Evolutionary conservation across 2,113 vertebrate species (phyloP), one percentile per base, ranked within the genome.

Genomic region (Hucho hucho): DNA sequence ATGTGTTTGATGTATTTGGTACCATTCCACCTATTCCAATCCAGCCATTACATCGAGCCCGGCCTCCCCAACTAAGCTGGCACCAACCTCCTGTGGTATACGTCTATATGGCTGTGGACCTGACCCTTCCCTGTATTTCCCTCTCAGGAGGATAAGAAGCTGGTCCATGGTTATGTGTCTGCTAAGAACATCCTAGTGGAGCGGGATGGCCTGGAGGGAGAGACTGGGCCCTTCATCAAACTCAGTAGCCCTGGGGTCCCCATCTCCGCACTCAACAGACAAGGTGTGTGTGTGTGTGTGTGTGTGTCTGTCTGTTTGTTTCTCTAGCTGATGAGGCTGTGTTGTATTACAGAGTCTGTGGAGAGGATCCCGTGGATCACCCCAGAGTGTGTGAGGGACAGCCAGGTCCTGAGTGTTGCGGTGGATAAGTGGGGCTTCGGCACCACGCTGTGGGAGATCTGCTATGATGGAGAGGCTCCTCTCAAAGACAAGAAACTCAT

Each of bases 341-440:
- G 32, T 56, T 16, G 74, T 25, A 58, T 28, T 73, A 46, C 78
- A 96, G 95, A 96, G 69, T 89, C 95, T 0, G 92, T 96, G 0
- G 95, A 94, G 70, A 81, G 95, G 2, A 96, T 96, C 56, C 95
- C 95, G 0, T 96, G 95, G 95, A 95, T 96, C 0, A 94, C 95
- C 3, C 95, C 95, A 0, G 95, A 96, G 78, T 96, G 94, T 65
- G 91, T 96, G 0, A 91, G 94, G 9, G 93, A 94, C 75, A 87
- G 92, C 66, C 94, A 93, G 67, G 91, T 94, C 25, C 72, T 95
- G 69, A 94, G 89, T 0, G 74, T 96, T 66, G 94, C 95, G 4
- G 94, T 93, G 12, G 95, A 96, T 16, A 96, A 96, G 20, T 96
- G 95, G 95, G 95, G 94, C 20, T 96, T 96, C 69, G 95, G 95